phyloP scores from a whole-genome alignment of 35 echinoderm and acorn worm species.

The Stichopus chloronotus region DNA sequence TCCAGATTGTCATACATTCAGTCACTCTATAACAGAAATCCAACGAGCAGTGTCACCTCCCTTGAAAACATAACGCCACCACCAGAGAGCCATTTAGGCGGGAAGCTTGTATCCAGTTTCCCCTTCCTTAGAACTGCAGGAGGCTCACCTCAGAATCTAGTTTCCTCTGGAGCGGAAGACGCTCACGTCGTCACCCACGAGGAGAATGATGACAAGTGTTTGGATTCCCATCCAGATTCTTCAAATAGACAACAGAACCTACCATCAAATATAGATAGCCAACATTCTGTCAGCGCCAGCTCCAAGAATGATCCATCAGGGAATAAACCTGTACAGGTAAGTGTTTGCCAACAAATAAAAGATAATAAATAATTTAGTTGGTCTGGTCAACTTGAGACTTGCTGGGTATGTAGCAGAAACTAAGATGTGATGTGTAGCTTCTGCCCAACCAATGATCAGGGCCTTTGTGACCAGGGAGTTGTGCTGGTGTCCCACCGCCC shows the following conservation, averaged over 20 bases:
- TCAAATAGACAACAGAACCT: neutral
- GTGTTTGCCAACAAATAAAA: neutral
- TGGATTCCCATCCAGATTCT: neutral
- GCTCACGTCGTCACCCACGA: neutral
- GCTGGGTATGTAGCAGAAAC: no score
- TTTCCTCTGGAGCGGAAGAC: neutral
- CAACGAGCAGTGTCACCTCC: neutral
- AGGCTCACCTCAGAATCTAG: constrained; percentile 7
- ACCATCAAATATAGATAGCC: neutral
- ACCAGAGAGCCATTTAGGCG: neutral
- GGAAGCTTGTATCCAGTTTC: neutral
- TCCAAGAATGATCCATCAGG: neutral
- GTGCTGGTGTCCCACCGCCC: no score
- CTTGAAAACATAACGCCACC: neutral
- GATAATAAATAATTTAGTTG: no score
- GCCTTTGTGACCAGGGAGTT: no score
- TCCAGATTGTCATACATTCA: constrained; percentile 35
- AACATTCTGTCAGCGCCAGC: neutral
- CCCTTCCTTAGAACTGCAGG: neutral
- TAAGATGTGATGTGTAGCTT: no score
- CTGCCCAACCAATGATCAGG: no score
- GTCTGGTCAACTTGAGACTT: no score
- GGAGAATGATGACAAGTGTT: neutral
- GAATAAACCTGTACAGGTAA: constrained; percentile 15
- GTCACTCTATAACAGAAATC: neutral